Conservation (phyloP, 2,797 vertebrate genomes). For the Eulemur rubriventer region DNA sequence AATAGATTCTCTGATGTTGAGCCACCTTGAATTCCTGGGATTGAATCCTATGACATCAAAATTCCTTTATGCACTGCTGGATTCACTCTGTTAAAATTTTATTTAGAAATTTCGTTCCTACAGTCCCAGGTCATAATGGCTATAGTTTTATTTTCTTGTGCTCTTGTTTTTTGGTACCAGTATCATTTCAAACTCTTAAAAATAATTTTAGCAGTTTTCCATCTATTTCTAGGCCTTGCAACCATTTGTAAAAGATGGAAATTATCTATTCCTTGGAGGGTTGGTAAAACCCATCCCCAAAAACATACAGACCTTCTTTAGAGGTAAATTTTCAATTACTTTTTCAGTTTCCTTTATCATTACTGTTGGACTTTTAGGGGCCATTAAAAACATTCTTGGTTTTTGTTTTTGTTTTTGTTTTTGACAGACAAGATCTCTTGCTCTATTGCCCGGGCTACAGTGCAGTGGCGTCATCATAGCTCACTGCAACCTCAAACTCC, state of each 20-base stretch:
- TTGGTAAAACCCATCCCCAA: neutral
- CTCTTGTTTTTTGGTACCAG: neutral
- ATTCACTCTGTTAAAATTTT: neutral
- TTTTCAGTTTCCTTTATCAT: neutral
- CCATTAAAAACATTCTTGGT: neutral
- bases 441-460: too few relatives aligned
- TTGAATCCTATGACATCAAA: neutral
- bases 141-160: neutral
- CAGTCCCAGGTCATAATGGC: neutral
- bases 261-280: neutral
- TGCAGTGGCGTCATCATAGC: too few relatives aligned
- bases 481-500: too few relatives aligned
- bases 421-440: too few relatives aligned
- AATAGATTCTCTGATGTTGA: neutral
- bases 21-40: neutral
- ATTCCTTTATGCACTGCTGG: neutral
- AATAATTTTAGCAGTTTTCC: neutral
- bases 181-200: neutral
- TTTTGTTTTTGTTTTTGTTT: too few relatives aligned
- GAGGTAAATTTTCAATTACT: neutral
- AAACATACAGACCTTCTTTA: neutral
- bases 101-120: neutral
- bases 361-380: neutral
- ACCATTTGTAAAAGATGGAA: neutral
- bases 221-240: neutral